phyloP scores from a whole-genome alignment of 1,140 invertebrate genomes.

The Plodia interpunctella region DNA sequence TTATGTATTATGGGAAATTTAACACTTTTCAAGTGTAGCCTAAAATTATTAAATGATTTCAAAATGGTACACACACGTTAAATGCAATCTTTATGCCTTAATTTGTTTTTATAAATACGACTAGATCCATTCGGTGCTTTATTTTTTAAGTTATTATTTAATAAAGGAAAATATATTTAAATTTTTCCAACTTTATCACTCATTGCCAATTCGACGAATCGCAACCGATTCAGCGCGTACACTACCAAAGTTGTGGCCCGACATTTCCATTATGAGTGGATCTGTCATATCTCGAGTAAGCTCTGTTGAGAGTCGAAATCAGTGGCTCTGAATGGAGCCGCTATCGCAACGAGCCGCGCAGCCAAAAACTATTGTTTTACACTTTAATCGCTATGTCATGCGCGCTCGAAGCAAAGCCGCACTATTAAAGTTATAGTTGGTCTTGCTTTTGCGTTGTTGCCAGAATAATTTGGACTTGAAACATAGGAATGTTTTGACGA shows the following conservation, averaged over 20 bases:
- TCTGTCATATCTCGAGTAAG: conserved; percentile 38
- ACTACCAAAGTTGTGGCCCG: background rate
- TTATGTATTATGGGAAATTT: no score
- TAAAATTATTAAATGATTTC: no score
- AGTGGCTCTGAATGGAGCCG: conserved; percentile 36
- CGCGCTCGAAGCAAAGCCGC: background rate
- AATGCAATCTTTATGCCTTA: no score
- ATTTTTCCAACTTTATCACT: no score
- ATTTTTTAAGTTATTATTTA: no score
- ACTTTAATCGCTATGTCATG: conserved; percentile 16
- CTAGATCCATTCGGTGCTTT: no score
- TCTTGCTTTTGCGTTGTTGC: background rate
- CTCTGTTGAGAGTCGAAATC: conserved; percentile 35
- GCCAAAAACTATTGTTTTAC: conserved; percentile 28
- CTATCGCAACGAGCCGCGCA: conserved; percentile 24
- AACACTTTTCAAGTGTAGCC: no score
- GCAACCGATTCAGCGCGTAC: background rate
- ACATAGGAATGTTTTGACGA: no score
- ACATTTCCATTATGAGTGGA: conserved; percentile 30
- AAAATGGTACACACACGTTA: no score
- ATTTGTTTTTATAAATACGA: no score
- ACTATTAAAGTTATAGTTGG: background rate
- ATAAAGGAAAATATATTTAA: no score
- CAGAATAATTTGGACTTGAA: no score
- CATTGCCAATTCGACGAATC: background rate